Conservation (phyloP, 2,888 invertebrate species). For the Microdon myrmicae region DNA sequence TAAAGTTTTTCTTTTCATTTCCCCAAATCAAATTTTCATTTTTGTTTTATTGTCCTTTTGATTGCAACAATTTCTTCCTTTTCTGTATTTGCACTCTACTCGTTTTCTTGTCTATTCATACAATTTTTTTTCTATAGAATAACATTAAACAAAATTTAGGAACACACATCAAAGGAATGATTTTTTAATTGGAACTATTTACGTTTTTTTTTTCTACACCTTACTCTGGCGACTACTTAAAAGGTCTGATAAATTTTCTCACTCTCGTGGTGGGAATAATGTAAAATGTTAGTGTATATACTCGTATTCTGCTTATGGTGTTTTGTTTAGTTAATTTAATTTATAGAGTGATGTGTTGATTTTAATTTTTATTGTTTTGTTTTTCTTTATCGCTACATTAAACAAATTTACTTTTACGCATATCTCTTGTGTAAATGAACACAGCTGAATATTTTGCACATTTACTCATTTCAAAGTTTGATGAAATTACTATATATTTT, state of each 20-base stretch:
- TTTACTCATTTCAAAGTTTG: no score
- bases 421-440: conserved; percentile 1
- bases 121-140: conserved; percentile 6
- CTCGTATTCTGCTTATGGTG: no score
- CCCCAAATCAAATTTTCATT: not conserved
- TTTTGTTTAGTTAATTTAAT: no score
- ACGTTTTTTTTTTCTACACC: not conserved
- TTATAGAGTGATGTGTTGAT: not conserved
- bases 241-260: conserved; percentile 16
- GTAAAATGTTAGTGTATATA: conserved; percentile 35
- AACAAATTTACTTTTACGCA: conserved; percentile 5
- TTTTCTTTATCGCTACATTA: no score
- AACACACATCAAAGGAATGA: conserved; percentile 1
- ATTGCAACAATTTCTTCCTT: not conserved
- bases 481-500: no score
- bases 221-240: conserved; percentile 28
- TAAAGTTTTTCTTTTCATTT: conserved; percentile 8
- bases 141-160: conserved; percentile 1
- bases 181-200: conserved; percentile 4
- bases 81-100: no score
- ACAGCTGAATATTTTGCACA: not conserved
- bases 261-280: conserved; percentile 46
- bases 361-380: not conserved
- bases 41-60: not conserved
- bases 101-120: conserved; percentile 24